Base-by-base conservation (phyloP, 2,797 vertebrate genomes). In the Phylloscopus collybita region DNA sequence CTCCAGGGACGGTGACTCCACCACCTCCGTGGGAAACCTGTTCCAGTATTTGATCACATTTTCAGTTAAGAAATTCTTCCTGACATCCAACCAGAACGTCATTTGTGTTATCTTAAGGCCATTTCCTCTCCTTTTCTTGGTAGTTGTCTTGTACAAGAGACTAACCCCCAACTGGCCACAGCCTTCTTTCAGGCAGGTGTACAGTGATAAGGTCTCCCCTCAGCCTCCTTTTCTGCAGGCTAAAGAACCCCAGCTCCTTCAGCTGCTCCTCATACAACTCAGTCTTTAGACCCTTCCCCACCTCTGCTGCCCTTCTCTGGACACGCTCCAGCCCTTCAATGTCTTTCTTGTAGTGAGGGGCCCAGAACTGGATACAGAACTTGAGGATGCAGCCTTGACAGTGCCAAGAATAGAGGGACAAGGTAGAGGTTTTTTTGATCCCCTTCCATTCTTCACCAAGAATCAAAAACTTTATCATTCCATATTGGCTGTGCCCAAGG, bases 241-340 rank as follows among this genome's bases (percentile, higher is more conserved):
- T 44, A 36, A 36, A 27, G 4, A 9, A 50, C 4, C 11, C 30
- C 53, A 50, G 17, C 3, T 66, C 16, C 53, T 36, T 66, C 61
- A 36, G 22, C 4, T 14, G 5, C 7, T 6, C 9, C 26, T 57
- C 21, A 8, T 30, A 26, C 3, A 4, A 59, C 11, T 59, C 5
- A 0, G 3, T 32, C 62, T n/a, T n/a, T 23, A 27, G 22, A n/a
- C 27, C 18, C 32, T 60, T 49, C 26, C 22, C 12, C 45, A 23
- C 4, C 18, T 51, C 32, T 6, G 2, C 5, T 59, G 14, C 22
- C 26, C 32, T 44, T 66, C 45, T 75, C 36, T 66, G 18, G 61
- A 22, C 15, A 32, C 0, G 0, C 1, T 59, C 11, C 45, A 59
- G 36, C 10, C 2, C 32, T 12, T 85, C 45, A 59, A 6, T 22